A percentile compares a stretch with the other conserved stretches of the same genome.
phyloP scores from a whole-genome alignment of 1,140 invertebrate species.

The Oryctes rhinoceros region DNA sequence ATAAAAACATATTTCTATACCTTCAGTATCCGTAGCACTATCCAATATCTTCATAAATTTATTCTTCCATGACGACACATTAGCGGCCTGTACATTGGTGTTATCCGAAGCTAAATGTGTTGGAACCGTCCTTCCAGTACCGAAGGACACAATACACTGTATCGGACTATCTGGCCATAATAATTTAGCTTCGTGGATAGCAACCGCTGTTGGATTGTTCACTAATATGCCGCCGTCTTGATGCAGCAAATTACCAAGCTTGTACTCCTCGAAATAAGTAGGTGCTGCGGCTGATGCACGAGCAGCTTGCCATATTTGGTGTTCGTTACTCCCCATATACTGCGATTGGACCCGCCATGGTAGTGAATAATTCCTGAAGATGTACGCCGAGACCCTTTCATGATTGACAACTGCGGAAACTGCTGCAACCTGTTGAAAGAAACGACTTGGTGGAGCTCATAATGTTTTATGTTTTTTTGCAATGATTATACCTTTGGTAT shows the following conservation, averaged over 20 bases:
- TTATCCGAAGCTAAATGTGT: conserved; percentile 55
- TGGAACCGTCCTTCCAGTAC: conserved; percentile 76
- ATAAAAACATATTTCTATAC: conserved; percentile 59
- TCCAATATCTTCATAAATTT: conserved; percentile 88
- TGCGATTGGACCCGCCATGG: conserved; percentile 78
- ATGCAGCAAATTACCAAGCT: conserved; percentile 78
- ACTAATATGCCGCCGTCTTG: conserved; percentile 88
- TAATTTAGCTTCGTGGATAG: conserved; percentile 85
- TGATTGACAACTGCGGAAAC: conserved; percentile 86
- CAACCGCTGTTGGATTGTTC: conserved; percentile 92
- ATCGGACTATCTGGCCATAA: conserved; percentile 84
- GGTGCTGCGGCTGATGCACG: conserved; percentile 92
- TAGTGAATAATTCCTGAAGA: conserved; percentile 84
- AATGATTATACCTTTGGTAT: conserved; percentile 69
- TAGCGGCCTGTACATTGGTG: conserved; percentile 47
- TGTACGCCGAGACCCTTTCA: conserved; percentile 79
- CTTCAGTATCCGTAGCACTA: conserved; percentile 90
- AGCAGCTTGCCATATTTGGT: conserved; percentile 87
- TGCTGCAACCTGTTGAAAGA: conserved; percentile 69
- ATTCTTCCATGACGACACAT: conserved; percentile 73
- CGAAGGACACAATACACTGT: conserved; percentile 89
- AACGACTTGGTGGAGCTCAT: neutral
- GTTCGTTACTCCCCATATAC: conserved; percentile 80
- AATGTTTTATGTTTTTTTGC: neutral
- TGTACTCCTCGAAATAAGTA: conserved; percentile 90